Evolutionary conservation across 1,140 invertebrate genomes (phyloP), one percentile per base, ranked within the genome.

Genomic region (Scaptomyza pallida): DNA sequence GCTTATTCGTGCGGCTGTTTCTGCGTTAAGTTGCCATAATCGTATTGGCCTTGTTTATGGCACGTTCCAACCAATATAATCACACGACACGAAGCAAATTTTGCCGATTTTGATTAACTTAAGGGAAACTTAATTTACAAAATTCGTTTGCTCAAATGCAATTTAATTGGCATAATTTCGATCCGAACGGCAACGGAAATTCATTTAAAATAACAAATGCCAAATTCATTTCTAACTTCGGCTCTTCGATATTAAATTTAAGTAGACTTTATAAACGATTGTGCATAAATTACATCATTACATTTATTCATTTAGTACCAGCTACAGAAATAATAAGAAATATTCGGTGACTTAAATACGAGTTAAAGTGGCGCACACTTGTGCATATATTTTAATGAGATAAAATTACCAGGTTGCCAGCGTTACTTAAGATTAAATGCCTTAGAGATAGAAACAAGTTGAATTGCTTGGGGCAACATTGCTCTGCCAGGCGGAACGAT

Each of bases 21-120:
- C 51, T 45, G 40, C 54, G 44, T 40, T 45, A 44, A 45, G 67
- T 50, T 63, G 47, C 51, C 57, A 43, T 75, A 68, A 63, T 75
- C 65, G 65, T 55, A 52, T 47, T 67, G 47, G 43, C 33, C 67
- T 71, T 70, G 71, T 79, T 79, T 75, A 73, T 64, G 64, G 61
- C 76, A 78, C 72, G 78, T 81, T 57, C 50, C 44, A 68, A 41
- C 54, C 76, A 75, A 65, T 61, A 73, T 68, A 75, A 80, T 79
- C 78, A 72, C 55, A 51, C 56, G 64, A 23, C 37, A 74, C 26
- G 26, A 45, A 55, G 52, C 57, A 80, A 75, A 68, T 17, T 43
- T 55, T 56, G 54, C 13, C 56, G 62, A 59, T 67, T 75, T 68
- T 80, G 77, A 80, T 80, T 76, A 72, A 72, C 77, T 76, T 44